Evolutionary conservation across 2,888 invertebrate species (phyloP).

Genomic region (Epirrita christyi): DNA sequence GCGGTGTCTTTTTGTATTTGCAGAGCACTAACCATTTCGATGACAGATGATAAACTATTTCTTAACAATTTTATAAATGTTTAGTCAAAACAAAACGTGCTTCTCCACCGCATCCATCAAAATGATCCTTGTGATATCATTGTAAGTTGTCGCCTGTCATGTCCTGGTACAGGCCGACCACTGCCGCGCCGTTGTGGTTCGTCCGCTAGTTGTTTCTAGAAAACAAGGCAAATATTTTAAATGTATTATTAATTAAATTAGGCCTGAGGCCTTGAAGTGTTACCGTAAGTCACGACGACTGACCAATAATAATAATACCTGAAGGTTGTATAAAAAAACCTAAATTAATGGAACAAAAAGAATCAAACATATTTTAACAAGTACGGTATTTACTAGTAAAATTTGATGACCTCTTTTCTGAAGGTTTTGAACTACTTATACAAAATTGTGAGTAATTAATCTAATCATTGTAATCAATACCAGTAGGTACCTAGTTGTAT

Average conservation of each 20-base stretch:
- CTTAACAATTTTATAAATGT: too few species aligned
- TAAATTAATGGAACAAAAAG: not conserved
- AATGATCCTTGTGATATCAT: too few species aligned
- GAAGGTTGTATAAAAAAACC: not conserved
- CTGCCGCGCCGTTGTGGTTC: not conserved
- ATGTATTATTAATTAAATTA: not conserved
- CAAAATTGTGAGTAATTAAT: conserved; percentile 4
- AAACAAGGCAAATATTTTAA: not conserved
- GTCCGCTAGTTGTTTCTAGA: not conserved
- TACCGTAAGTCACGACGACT: not conserved
- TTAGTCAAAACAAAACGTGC: too few species aligned
- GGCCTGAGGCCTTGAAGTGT: not conserved
- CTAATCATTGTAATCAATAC: too few species aligned
- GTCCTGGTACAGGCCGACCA: too few species aligned
- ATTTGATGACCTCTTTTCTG: not conserved
- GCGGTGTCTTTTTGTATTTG: too few species aligned
- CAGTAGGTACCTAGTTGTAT: too few species aligned
- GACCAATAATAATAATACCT: not conserved
- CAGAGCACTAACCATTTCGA: too few species aligned
- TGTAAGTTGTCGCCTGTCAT: too few species aligned
- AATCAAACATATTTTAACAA: not conserved
- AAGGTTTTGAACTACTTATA: not conserved
- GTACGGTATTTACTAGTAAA: not conserved
- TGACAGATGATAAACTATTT: too few species aligned
- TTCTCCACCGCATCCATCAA: too few species aligned